These are phyloP conservation scores for Pelobates cultripes DNA, from an alignment of 2,797 vertebrate genomes.

Conservation along the genomic window DNA sequence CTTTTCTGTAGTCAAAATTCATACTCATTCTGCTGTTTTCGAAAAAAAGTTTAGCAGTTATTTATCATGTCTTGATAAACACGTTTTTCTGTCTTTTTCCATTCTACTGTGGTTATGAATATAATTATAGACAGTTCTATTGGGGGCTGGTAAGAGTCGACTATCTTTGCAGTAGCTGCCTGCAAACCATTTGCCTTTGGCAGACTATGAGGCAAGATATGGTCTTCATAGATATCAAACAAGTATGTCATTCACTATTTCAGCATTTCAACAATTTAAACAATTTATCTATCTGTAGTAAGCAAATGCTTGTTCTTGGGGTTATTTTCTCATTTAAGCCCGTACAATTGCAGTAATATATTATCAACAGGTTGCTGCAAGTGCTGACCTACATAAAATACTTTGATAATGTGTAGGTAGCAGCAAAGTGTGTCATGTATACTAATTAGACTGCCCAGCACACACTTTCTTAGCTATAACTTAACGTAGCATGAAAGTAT, in stretches of 20 bases:
- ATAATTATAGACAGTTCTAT: neutral
- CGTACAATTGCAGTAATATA: neutral
- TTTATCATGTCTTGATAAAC: neutral
- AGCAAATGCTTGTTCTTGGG: neutral
- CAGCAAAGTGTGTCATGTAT: neutral
- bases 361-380: neutral
- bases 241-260: neutral
- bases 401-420: slow-evolving; percentile 3
- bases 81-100: neutral
- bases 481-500: neutral
- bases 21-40: too few relatives aligned
- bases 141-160: neutral
- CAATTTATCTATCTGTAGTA: neutral
- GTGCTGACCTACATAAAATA: neutral
- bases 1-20: too few relatives aligned
- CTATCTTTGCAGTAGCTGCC: neutral
- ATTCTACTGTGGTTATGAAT: neutral
- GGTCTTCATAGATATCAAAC: neutral
- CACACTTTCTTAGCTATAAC: neutral
- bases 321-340: neutral
- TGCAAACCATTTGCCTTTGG: neutral
- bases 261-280: neutral
- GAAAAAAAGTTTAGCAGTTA: too few relatives aligned
- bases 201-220: neutral
- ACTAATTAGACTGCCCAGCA: neutral